Percentiles rank a stretch among this genome's conserved stretches.
phyloP scores from a whole-genome alignment of 53 echinoderm and acorn worm species.

The Hippasteria phrygiana region DNA sequence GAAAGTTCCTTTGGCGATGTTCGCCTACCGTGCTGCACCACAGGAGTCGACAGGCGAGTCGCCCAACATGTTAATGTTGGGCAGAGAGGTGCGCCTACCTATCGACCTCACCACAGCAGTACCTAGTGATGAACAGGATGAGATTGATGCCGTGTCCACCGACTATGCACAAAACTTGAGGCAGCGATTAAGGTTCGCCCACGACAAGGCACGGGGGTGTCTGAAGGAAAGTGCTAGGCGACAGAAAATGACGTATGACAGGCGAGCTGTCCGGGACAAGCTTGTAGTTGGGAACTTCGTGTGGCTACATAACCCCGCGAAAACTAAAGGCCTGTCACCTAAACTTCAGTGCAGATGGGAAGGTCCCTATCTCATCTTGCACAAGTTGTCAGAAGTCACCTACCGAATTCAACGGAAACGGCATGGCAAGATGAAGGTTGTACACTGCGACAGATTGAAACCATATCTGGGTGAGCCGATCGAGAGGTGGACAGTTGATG shows the following conservation, averaged over 20 bases:
- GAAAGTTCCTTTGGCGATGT: not conserved
- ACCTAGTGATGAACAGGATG: not conserved
- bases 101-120: not conserved
- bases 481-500: not conserved
- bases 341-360: conserved; percentile 39
- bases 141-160: too few relatives aligned
- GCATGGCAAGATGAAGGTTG: not conserved
- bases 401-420: not conserved
- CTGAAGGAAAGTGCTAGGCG: not conserved
- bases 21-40: not conserved
- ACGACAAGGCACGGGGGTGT: not conserved
- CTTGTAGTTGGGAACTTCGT: not conserved
- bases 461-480: not conserved
- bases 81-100: not conserved
- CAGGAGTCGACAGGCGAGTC: conserved; percentile 30
- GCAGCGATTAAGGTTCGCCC: not conserved
- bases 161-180: not conserved
- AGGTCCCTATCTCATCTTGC: conserved; percentile 41
- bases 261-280: not conserved
- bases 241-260: not conserved
- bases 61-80: conserved; percentile 10
- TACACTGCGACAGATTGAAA: not conserved
- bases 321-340: conserved; percentile 15
- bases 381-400: conserved; percentile 29
- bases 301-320: conserved; percentile 10